Percentiles rank a stretch among this genome's conserved stretches.
Evolutionary conservation across 1,140 invertebrate genomes (phyloP).

Genomic region (Pemphigus obesinymphae): DNA sequence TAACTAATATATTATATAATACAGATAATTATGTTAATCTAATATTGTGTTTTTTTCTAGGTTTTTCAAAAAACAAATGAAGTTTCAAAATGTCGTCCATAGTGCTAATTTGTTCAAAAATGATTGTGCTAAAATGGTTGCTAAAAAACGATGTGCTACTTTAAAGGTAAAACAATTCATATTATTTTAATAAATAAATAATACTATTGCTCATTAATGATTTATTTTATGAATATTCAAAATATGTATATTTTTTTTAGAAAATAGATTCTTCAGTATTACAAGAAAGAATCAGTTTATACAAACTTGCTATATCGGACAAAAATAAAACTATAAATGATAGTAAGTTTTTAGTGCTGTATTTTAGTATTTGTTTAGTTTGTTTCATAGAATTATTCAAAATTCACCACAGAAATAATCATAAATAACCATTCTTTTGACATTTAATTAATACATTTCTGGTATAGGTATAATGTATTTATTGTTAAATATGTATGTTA

Average conservation of each 20-base stretch:
- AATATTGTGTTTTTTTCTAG: slow-evolving; percentile 52
- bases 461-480: no score
- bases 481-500: no score
- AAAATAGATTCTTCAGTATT: slow-evolving; percentile 59
- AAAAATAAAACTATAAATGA: slow-evolving; percentile 58
- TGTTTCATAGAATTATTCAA: no score
- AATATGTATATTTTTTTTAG: slow-evolving; percentile 15
- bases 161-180: not conserved
- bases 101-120: slow-evolving; percentile 42
- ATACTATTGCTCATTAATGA: not conserved
- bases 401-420: no score
- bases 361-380: slow-evolving; percentile 36
- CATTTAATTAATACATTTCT: no score
- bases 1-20: no score
- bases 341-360: slow-evolving; percentile 53
- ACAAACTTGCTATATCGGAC: slow-evolving; percentile 61
- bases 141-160: slow-evolving; percentile 21
- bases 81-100: slow-evolving; percentile 15
- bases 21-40: no score
- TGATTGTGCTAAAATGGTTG: slow-evolving; percentile 40
- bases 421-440: no score
- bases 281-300: slow-evolving; percentile 59
- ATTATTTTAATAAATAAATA: not conserved
- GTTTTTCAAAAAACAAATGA: slow-evolving; percentile 46
- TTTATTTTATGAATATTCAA: not conserved